Evolutionary conservation across 2,113 vertebrate genomes (phyloP).

Genomic region (Herpailurus yagouaroundi): DNA sequence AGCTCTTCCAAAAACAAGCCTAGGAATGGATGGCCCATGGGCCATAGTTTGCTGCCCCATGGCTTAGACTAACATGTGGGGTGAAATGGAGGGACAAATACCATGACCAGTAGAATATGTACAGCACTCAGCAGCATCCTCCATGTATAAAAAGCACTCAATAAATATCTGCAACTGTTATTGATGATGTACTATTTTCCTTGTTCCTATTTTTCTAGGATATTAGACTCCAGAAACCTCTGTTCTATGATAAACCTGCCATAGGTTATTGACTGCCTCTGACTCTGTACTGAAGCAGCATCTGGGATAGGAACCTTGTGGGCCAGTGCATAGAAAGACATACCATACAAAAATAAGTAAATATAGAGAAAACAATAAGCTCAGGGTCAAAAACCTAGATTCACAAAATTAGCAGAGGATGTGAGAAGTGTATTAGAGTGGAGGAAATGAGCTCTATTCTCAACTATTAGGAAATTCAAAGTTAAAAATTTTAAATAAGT

Average conservation of each 20-base stretch:
- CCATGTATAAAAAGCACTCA: neutral
- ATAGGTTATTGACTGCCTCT: neutral
- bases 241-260: neutral
- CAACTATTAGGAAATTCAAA: neutral
- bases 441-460: neutral
- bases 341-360: neutral
- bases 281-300: neutral
- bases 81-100: neutral
- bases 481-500: neutral
- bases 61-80: neutral
- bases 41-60: neutral
- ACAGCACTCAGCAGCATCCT: neutral
- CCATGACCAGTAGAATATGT: neutral
- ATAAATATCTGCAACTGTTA: neutral
- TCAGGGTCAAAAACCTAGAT: neutral
- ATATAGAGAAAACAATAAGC: neutral
- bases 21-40: neutral
- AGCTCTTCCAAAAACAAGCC: neutral
- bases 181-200: neutral
- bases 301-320: neutral
- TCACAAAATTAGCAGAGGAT: neutral
- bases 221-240: neutral
- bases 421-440: neutral
- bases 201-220: neutral
- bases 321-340: neutral